Percentiles rank a stretch among this genome's conserved stretches.
These are phyloP conservation scores for Varecia variegata DNA, from an alignment of 2,797 vertebrate species.

Conservation along the genomic window DNA sequence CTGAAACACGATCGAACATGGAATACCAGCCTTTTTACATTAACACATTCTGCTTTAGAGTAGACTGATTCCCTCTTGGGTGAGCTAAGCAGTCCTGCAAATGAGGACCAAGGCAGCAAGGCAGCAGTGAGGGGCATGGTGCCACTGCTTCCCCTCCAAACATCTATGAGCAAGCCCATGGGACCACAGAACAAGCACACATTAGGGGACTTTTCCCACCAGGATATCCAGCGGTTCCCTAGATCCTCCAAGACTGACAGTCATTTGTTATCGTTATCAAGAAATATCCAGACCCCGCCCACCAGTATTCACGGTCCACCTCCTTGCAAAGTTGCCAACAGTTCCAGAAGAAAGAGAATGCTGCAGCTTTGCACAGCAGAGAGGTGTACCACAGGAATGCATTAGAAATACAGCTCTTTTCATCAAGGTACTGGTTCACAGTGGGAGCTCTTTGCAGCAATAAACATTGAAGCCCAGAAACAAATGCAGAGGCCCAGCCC, in stretches of 20 bases:
- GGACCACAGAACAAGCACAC: background rate
- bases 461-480: background rate
- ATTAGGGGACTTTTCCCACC: too few species aligned
- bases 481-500: background rate
- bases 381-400: background rate
- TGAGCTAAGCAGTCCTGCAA: background rate
- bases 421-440: background rate
- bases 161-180: background rate
- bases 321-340: background rate
- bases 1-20: background rate
- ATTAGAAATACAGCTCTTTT: background rate
- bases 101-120: background rate
- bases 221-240: background rate
- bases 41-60: background rate
- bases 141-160: background rate
- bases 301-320: too few species aligned
- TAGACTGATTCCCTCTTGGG: accelerated
- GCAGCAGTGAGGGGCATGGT: background rate
- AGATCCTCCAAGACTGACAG: background rate
- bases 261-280: background rate
- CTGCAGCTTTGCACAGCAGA: background rate
- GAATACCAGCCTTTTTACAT: background rate
- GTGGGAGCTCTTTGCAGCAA: background rate
- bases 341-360: background rate
- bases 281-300: background rate